phyloP scores from a whole-genome alignment of 2,888 invertebrate genomes.

The Lithosia quadra region DNA sequence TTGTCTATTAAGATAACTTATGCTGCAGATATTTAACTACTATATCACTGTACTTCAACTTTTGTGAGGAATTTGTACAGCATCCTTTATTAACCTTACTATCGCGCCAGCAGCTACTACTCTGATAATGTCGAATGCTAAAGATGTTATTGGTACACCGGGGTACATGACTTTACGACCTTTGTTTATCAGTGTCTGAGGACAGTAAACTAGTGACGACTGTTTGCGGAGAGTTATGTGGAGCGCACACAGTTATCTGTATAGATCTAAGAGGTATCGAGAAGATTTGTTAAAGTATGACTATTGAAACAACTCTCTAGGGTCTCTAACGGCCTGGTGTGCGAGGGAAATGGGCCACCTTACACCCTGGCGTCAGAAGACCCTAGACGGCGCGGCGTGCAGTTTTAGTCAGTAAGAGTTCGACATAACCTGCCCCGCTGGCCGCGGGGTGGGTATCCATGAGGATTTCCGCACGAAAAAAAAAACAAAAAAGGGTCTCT shows the following conservation, averaged over 20 bases:
- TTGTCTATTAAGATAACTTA: too few species aligned
- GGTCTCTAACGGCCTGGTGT: neutral
- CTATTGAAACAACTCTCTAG: neutral
- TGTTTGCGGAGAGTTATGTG: neutral
- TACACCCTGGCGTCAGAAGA: too few species aligned
- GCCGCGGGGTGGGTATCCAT: too few species aligned
- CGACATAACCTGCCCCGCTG: too few species aligned
- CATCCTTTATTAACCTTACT: neutral
- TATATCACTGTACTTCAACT: too few species aligned
- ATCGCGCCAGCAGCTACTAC: neutral
- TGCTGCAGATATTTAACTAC: too few species aligned
- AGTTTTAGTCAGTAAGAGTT: too few species aligned
- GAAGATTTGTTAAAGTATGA: neutral
- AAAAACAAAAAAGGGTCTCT: too few species aligned
- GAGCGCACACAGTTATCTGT: neutral
- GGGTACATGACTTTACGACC: neutral
- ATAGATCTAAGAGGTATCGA: neutral
- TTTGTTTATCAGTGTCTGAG: neutral
- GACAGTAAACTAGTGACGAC: neutral
- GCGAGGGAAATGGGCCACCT: too few species aligned
- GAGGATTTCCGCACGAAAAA: too few species aligned
- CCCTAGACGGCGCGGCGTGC: too few species aligned
- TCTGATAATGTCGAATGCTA: neutral
- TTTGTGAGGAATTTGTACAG: too few species aligned
- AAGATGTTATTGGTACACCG: neutral